Evolutionary conservation across 2,797 vertebrate species (phyloP), one percentile per base, ranked within the genome.

Genomic region (Chromis chromis): DNA sequence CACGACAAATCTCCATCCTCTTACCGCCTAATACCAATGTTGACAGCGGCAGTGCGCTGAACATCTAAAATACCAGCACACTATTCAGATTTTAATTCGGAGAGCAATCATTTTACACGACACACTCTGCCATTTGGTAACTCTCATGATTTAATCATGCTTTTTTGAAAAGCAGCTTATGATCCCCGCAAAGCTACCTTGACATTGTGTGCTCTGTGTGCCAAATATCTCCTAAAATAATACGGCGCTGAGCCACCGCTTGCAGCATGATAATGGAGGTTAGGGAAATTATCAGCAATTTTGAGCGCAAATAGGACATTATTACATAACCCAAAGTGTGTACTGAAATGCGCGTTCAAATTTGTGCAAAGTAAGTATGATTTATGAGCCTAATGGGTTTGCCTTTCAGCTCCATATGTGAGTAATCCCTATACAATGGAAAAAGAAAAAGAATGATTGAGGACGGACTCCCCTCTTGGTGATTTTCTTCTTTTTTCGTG

Each of bases 111-210:
- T 49, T 65, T 75, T 27, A 54, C 16, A 14, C 76, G 71, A 59
- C 72, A 69, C 19, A 28, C 42, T 13, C 44, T 52, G 44, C 58
- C 67, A 65, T 82, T 85, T 76, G 68, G 28, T 68, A 57, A 65
- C 60, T 61, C 71, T 78, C 59, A 53, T 75, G 70, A 74, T 76
- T 79, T 65, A 85, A 79, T 79, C 65, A 27, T 42, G 67, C 1
- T 65, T 84, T 42, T 85, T 79, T 59, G 60, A 61, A 83, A 79
- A 83, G 70, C 74, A 69, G 78, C 78, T 84, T 82, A 83, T 70
- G 75, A 76, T 82, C 74, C 44, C 33, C 2, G 19, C 62, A 75
- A 61, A 78, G 52, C 70, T 59, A 68, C 64, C 61, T 59, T 33
- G 7, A 53, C 74, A 78, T 40, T 74, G n/a, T 42, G 33, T 27